Evolutionary conservation across 1,140 invertebrate species (phyloP).

Genomic region (Scaptomyza montana): DNA sequence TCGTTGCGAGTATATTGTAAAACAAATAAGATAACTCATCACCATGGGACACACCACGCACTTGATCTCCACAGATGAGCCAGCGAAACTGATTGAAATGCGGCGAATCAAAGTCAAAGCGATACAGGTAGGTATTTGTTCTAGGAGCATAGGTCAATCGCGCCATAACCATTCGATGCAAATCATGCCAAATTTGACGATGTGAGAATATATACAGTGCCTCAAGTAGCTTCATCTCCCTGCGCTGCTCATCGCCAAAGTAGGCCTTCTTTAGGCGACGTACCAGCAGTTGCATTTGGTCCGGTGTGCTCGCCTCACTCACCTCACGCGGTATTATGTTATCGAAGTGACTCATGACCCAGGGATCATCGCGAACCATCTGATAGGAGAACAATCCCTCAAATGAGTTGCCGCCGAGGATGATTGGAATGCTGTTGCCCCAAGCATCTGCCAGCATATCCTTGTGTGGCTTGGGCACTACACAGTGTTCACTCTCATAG

Average conservation of each 20-base stretch:
- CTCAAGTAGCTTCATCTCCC: constrained; percentile 55
- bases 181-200: constrained; percentile 79
- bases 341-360: constrained; percentile 53
- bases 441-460: constrained; percentile 58
- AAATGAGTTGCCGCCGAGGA: constrained; percentile 82
- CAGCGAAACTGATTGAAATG: constrained; percentile 72
- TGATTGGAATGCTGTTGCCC: constrained; percentile 83
- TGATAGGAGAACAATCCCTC: constrained; percentile 73
- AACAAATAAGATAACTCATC: constrained; percentile 88
- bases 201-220: constrained; percentile 73
- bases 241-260: constrained; percentile 57
- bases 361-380: constrained; percentile 39
- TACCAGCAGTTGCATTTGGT: constrained; percentile 51
- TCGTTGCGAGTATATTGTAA: constrained; percentile 61
- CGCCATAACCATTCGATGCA: constrained; percentile 73
- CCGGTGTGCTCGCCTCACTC: constrained; percentile 35
- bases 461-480: constrained; percentile 60
- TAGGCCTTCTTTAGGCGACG: constrained; percentile 51
- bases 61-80: constrained; percentile 64
- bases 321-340: constrained; percentile 62
- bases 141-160: constrained; percentile 62
- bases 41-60: constrained; percentile 84
- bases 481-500: constrained; percentile 60
- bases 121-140: constrained; percentile 82
- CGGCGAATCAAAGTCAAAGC: constrained; percentile 81